phyloP scores from a whole-genome alignment of 2,113 vertebrate genomes.

The Anhinga rufa region DNA sequence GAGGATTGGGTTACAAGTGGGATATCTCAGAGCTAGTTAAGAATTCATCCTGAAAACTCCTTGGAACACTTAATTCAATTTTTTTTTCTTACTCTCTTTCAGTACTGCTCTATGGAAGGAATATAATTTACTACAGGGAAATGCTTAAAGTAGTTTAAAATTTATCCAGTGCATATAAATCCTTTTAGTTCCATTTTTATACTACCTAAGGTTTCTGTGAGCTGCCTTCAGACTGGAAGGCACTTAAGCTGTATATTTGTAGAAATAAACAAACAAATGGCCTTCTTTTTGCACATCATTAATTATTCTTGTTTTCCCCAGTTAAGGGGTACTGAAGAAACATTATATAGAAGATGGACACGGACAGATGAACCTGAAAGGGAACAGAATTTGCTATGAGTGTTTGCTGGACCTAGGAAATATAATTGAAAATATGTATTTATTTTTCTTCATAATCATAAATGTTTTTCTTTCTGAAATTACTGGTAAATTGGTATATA shows the following conservation, averaged over 20 bases:
- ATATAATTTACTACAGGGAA: background rate
- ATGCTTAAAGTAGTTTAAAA: background rate
- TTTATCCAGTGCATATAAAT: background rate
- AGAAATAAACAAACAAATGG: background rate
- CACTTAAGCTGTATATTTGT: background rate
- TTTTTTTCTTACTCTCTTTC: background rate
- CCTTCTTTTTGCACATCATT: background rate
- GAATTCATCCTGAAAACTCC: background rate
- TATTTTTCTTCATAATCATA: background rate
- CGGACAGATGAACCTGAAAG: background rate
- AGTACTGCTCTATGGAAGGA: background rate
- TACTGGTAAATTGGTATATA: background rate
- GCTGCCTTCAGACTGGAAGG: background rate
- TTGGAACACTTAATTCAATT: background rate
- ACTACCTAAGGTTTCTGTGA: background rate
- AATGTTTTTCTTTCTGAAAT: background rate
- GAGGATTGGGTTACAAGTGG: background rate
- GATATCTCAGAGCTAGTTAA: background rate
- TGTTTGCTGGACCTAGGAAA: background rate
- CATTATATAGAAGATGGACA: background rate
- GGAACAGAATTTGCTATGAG: background rate
- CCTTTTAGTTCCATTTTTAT: background rate
- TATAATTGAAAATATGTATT: background rate
- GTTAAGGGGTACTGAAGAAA: background rate
- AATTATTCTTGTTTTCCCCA: background rate